Evolutionary conservation across 1,140 invertebrate species (phyloP).

Genomic region (Sweltsa coloradensis): DNA sequence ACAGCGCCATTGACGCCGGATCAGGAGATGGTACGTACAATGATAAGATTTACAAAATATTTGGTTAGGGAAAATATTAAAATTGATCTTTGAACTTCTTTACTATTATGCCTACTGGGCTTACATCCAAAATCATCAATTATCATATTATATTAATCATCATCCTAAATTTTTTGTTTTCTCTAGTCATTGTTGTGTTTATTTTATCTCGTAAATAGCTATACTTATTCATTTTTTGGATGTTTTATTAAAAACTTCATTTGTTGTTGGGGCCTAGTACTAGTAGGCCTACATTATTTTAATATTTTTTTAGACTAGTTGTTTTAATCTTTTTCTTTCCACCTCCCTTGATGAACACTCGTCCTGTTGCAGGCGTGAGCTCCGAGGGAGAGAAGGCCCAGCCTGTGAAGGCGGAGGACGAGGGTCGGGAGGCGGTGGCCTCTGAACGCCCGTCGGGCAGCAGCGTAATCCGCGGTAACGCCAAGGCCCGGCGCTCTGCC

Average conservation of each 20-base stretch:
- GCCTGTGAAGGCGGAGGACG: constrained; percentile 36
- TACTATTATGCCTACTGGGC: no score
- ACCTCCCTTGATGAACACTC: neutral
- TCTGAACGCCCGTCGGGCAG: constrained; percentile 43
- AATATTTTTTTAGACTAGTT: neutral
- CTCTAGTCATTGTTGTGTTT: neutral
- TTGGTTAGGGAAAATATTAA: neutral
- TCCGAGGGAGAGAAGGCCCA: constrained; percentile 45
- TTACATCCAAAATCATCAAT: no score
- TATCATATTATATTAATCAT: neutral
- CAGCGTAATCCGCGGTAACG: constrained; percentile 18
- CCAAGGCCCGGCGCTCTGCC: constrained; percentile 14
- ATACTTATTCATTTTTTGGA: neutral
- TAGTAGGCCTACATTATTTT: neutral
- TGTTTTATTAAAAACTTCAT: neutral
- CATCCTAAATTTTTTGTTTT: neutral
- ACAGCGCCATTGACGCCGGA: no score
- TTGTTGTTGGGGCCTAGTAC: neutral
- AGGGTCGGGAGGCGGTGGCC: constrained; percentile 52
- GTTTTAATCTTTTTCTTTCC: neutral
- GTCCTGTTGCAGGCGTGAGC: constrained; percentile 30
- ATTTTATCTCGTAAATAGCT: neutral
- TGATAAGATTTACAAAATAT: neutral
- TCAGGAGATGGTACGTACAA: no score
- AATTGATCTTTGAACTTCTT: neutral